phyloP scores from a whole-genome alignment of 1,140 invertebrate species.

The Pseudoatta argentina region DNA sequence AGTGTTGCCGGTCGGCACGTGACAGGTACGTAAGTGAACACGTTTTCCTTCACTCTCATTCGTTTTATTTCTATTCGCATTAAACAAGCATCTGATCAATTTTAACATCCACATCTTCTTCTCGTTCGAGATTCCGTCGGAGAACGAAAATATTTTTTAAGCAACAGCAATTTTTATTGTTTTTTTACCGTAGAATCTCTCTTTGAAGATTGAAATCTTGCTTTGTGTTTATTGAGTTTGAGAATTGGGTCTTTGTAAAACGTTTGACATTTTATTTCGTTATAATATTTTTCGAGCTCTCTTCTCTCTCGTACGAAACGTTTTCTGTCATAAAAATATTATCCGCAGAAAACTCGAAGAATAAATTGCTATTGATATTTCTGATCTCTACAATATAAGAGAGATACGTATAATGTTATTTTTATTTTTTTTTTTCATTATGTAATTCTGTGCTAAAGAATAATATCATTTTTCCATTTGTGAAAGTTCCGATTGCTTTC shows the following conservation, averaged over 20 bases:
- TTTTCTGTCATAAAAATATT: not conserved
- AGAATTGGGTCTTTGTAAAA: not conserved
- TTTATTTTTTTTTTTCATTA: not conserved
- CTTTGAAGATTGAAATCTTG: not conserved
- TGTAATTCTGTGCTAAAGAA: not conserved
- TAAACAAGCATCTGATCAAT: not conserved
- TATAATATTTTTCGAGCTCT: conserved; percentile 3
- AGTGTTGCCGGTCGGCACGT: not conserved
- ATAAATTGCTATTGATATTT: conserved; percentile 5
- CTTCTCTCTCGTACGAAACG: not conserved
- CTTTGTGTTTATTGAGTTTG: not conserved
- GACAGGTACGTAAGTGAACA: conserved; percentile 3
- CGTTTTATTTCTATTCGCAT: not conserved
- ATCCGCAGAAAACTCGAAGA: not conserved
- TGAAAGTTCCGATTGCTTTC: not conserved
- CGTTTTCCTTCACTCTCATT: not conserved
- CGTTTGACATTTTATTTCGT: conserved; percentile 19
- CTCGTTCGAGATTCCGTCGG: too few relatives aligned
- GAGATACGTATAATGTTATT: not conserved
- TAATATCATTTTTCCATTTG: not conserved
- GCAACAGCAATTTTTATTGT: not conserved
- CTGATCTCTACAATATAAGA: not conserved
- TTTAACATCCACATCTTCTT: not conserved
- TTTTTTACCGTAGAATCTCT: not conserved
- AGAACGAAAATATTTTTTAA: not conserved